These are phyloP conservation scores for Hydrocynus forskahlii DNA, from an alignment of 2,797 vertebrate species.

Conservation along the genomic window DNA sequence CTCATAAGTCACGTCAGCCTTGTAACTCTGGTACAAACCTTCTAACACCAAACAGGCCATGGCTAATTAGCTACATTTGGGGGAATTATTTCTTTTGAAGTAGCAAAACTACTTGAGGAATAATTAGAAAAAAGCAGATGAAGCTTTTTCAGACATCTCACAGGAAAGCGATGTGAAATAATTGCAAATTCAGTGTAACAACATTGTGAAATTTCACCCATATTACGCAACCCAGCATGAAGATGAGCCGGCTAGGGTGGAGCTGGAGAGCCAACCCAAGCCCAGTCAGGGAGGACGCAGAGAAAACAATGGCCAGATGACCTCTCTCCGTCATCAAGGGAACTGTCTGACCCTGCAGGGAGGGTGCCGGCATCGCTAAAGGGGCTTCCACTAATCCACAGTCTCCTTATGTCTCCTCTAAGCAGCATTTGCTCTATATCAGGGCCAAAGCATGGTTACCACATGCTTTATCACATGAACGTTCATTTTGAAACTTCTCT, in stretches of 20 bases:
- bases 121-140: no score
- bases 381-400: slow-evolving; percentile 25
- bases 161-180: background rate
- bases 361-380: slow-evolving; percentile 22
- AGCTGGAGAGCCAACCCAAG: slow-evolving; percentile 19
- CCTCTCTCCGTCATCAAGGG: slow-evolving; percentile 59
- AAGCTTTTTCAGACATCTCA: no score
- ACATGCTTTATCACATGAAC: background rate
- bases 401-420: slow-evolving; percentile 8
- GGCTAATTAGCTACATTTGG: no score
- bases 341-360: slow-evolving; percentile 14
- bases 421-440: slow-evolving; percentile 15
- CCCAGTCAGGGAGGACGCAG: slow-evolving; percentile 35
- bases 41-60: background rate
- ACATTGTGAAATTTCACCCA: slow-evolving; percentile 42
- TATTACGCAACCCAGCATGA: slow-evolving; percentile 47
- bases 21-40: no score
- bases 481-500: no score
- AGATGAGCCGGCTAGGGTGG: background rate
- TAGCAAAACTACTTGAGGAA: no score
- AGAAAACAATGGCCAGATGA: slow-evolving; percentile 62
- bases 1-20: no score
- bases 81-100: no score
- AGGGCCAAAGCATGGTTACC: background rate
- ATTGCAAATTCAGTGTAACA: slow-evolving; percentile 31